Base-by-base conservation (phyloP, 2,888 invertebrate genomes). In the Amblyteles armatorius region DNA sequence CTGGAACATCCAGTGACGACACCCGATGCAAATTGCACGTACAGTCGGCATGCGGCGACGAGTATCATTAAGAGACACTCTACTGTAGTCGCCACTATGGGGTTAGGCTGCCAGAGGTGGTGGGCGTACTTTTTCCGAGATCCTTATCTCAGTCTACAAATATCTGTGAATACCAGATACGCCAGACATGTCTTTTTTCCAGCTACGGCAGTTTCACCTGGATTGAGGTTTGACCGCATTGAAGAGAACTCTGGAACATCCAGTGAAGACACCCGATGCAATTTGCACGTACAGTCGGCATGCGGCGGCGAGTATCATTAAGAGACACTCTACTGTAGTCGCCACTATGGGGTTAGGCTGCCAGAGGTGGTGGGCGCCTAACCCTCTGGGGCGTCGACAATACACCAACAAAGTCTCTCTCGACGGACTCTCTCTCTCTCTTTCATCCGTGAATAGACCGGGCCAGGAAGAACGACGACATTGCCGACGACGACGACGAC, bases 381-480 rank as follows among this genome's bases (percentile, higher is more conserved):
- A 67, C 16, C 36, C 40, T 69, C 60, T 36, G 68, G 26, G 33
- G 11, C 16, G 65, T 48, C 71, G 50, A 60, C 71, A 84, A 73
- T 80, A n/a, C 67, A 16, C 67, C 40, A 57, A 73, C 63, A 13
- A 36, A 44, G 40, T 57, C 55, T 57, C 57, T 57, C 77, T 73
- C 16, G 44, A 48, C 44, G 44, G 44, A 48, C 13, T 48, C 44
- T 48, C 44, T 44, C 44, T 44, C 44, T 57, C 57, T 57, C 77
- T 73, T 68, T 77, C 72, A 77, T 73, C 40, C 60, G 84, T 77
- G 77, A 84, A 84, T 80, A 73, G 77, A 26, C 40, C 36, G 55
- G 72, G 74, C 57, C 33, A 63, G 60, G 77, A 80, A 81, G 80
- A 78, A 77, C 65, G 71, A 63, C 50, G 63, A 57, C 57, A 57